Evolutionary conservation across 2,888 invertebrate genomes (phyloP).

Genomic region (Agrotis clavis): DNA sequence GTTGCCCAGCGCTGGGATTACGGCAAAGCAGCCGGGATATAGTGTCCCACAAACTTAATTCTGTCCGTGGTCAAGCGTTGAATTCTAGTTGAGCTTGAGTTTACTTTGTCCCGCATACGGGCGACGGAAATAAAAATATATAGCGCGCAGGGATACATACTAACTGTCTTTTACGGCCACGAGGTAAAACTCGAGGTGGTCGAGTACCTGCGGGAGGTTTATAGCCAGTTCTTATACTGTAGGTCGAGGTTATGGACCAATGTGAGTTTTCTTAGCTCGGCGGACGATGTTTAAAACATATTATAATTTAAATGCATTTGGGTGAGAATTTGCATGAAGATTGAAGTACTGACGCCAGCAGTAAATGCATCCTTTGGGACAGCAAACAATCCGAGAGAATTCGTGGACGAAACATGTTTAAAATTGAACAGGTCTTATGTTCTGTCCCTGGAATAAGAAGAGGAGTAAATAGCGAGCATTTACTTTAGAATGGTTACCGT

Average conservation of each 20-base stretch:
- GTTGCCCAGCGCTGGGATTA: conserved; percentile 63
- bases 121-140: conserved; percentile 49
- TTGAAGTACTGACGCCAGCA: conserved; percentile 25
- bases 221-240: conserved; percentile 13
- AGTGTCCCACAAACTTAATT: conserved; percentile 60
- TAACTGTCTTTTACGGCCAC: conserved; percentile 37
- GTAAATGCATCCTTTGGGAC: conserved; percentile 19
- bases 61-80: conserved; percentile 57
- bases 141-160: conserved; percentile 9
- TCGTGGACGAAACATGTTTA: neutral
- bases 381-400: conserved; percentile 1
- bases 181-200: neutral
- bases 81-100: conserved; percentile 54
- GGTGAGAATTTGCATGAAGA: conserved; percentile 47
- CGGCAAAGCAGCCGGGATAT: conserved; percentile 44
- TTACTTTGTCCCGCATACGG: conserved; percentile 32
- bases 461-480: conserved; percentile 18
- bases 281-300: conserved; percentile 36
- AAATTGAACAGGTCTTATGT: conserved; percentile 16
- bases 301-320: conserved; percentile 53
- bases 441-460: conserved; percentile 17
- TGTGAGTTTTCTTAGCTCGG: conserved; percentile 7
- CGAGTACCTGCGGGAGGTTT: neutral
- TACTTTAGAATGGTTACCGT: conserved; percentile 18
- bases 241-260: neutral